These are phyloP conservation scores for Seira ritae DNA, from an alignment of 2,888 invertebrate species.

Conservation along the genomic window DNA sequence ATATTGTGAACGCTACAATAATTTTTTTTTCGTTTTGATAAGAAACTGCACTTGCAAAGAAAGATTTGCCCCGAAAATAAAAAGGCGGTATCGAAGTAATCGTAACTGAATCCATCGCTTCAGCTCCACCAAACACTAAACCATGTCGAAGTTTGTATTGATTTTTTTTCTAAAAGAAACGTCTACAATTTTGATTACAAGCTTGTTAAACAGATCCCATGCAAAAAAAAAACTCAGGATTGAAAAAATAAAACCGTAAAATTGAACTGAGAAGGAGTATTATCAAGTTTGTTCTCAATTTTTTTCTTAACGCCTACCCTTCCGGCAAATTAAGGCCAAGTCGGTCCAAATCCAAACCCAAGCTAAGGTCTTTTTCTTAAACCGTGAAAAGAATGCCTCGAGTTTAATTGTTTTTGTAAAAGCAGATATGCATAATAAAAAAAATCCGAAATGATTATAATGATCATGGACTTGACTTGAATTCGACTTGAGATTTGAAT, in stretches of 20 bases:
- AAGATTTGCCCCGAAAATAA: too few species aligned
- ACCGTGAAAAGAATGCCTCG: conserved; percentile 36
- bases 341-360: neutral
- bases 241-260: too few species aligned
- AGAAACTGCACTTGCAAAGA: too few species aligned
- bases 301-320: conserved; percentile 53
- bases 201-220: too few species aligned
- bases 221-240: too few species aligned
- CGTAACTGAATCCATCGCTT: conserved; percentile 23
- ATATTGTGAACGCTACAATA: too few species aligned
- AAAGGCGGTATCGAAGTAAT: too few species aligned
- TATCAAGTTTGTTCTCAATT: conserved; percentile 2
- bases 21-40: too few species aligned
- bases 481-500: neutral
- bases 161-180: too few species aligned
- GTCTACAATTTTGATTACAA: too few species aligned
- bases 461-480: neutral
- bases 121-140: neutral
- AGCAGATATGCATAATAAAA: neutral
- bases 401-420: conserved; percentile 60
- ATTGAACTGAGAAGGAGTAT: too few species aligned
- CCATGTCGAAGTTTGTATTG: neutral
- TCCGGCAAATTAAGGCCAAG: conserved; percentile 50
- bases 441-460: neutral
- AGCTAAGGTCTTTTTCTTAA: neutral